Base-by-base conservation (phyloP, 2,888 invertebrate species). In the Amblyteles armatorius region DNA sequence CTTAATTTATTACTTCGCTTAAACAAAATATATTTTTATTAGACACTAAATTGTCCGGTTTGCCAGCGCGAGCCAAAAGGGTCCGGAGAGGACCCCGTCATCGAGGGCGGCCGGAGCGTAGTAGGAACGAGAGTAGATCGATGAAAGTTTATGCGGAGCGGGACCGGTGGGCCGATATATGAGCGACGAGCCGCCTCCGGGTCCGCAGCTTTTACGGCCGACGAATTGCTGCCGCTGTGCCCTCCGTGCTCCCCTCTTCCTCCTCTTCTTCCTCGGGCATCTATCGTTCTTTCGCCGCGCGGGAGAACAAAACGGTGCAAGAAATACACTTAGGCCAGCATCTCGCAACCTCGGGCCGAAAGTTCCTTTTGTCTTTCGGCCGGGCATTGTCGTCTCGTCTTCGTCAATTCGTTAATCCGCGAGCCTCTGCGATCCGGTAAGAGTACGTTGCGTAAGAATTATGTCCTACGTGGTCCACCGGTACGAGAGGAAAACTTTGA, bases 81-180 rank as follows among this genome's bases (percentile, higher is more conserved):
- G 36, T 40, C 48, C 44, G 22, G 22, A 65, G 19, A 22, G 40
- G 65, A 52, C 76, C 48, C 65, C 48, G 44, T 52, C 69, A 79
- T 44, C 44, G 13, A 79, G 40, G 33, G 76, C 74, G 69, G 67
- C 79, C 50, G 71, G 7, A 33, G 36, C 11, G 50, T 52, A 68
- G 26, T 36, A 63, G 29, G 68, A 55, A 52, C 50, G 73, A 60
- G 65, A 78, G 82, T 78, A 84, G 82, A 86, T 88, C 87, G 88
- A 88, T 89, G 90, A 87, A 91, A 91, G 91, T 91, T 91, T 90
- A 91, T 90, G 89, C 87, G 87, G 80, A 84, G 85, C 67, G 52
- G 77, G 65, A 81, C 79, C 67, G 65, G 83, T 80, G 86, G 81
- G 78, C 80, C 82, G 85, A 88, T 88, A 87, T 83, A 83, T 82